Evolutionary conservation across 2,113 vertebrate genomes (phyloP).

Genomic region (Rostratula benghalensis): DNA sequence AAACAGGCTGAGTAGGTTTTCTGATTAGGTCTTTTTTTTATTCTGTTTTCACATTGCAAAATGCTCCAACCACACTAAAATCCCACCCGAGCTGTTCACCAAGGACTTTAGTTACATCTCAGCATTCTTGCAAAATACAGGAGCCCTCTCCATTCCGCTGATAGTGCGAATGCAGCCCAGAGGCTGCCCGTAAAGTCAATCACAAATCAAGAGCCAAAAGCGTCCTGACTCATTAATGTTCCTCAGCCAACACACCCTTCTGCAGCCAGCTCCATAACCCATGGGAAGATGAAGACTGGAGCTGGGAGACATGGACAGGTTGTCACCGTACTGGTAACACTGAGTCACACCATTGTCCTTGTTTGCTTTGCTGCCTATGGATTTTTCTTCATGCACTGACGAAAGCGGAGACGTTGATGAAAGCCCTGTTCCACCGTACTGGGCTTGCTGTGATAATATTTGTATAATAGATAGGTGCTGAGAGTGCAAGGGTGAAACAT

Average conservation of each 20-base stretch:
- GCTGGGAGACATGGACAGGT: not conserved
- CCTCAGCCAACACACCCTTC: not conserved
- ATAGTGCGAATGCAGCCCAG: not conserved
- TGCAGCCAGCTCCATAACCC: not conserved
- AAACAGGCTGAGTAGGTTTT: not conserved
- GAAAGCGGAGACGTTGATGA: not conserved
- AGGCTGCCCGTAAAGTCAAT: not conserved
- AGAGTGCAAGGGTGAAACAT: not conserved
- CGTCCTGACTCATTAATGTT: not conserved
- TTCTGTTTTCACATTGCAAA: not conserved
- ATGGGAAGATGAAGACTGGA: not conserved
- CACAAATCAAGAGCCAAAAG: not conserved
- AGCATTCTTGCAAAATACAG: not conserved
- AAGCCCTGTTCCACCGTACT: not conserved
- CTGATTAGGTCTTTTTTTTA: not conserved
- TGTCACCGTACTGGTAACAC: not conserved
- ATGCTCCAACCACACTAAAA: not conserved
- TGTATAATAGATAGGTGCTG: not conserved
- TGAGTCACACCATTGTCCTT: not conserved
- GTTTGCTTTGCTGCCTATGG: not conserved
- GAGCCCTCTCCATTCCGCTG: not conserved
- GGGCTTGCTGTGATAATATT: not conserved
- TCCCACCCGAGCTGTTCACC: not conserved
- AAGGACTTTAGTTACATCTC: not conserved
- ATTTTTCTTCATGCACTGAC: not conserved